phyloP scores from a whole-genome alignment of 1,140 invertebrate genomes.

The Rhizoglyphus robini region DNA sequence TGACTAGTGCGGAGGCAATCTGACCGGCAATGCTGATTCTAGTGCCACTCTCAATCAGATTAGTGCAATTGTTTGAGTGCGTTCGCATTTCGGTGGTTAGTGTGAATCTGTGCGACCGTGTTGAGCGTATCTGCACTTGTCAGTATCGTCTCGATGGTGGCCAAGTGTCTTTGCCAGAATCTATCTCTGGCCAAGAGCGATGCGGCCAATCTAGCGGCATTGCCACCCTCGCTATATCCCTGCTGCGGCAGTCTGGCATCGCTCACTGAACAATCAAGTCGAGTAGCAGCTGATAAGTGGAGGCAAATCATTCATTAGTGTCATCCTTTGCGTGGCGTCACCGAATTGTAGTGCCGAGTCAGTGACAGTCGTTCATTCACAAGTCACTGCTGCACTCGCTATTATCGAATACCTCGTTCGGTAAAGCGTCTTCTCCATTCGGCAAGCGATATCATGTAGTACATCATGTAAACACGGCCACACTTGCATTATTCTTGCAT shows the following conservation, averaged over 20 bases:
- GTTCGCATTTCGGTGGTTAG: no score
- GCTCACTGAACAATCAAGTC: constrained; percentile 9
- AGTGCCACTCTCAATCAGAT: no score
- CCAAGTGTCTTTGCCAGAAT: not conserved
- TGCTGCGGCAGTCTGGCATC: not conserved
- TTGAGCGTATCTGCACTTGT: no score
- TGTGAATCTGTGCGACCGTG: no score
- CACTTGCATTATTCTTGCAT: not conserved
- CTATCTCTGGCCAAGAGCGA: not conserved
- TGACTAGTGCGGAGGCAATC: no score
- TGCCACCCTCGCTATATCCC: not conserved
- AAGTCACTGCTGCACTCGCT: not conserved
- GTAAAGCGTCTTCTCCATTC: not conserved
- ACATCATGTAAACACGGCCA: constrained; percentile 2
- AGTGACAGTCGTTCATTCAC: constrained; percentile 5
- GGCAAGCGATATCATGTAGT: not conserved
- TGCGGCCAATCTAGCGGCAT: not conserved
- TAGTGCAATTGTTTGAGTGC: no score
- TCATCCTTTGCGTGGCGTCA: not conserved
- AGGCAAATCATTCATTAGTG: constrained; percentile 15
- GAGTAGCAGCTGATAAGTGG: constrained; percentile 13
- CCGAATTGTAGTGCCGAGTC: not conserved
- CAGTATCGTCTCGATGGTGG: constrained; percentile 6
- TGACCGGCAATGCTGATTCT: no score
- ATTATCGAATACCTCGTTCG: constrained; percentile 10